phyloP scores from a whole-genome alignment of 2,113 vertebrate species.

The Paramormyrops kingsleyae region DNA sequence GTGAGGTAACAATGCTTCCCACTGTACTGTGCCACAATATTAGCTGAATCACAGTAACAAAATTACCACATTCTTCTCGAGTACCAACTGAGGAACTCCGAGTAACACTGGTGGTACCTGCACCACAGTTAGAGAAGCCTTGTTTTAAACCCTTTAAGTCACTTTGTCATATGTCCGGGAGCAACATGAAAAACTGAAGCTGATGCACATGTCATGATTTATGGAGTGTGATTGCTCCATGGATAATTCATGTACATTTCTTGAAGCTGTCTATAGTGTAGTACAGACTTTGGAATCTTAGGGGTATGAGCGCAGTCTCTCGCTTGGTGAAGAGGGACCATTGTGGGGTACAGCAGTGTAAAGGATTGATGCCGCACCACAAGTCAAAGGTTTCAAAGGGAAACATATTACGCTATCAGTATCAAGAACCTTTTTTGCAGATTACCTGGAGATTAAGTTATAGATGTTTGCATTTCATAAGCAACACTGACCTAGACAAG shows the following conservation, averaged over 20 bases:
- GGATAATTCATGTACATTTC: background rate
- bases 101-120: background rate
- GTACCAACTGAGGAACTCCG: background rate
- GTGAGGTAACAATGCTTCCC: background rate
- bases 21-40: background rate
- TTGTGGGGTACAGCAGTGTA: background rate
- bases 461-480: background rate
- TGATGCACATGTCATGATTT: background rate
- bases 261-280: background rate
- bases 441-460: background rate
- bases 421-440: background rate
- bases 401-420: background rate
- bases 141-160: background rate
- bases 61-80: background rate
- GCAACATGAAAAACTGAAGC: background rate
- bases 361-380: background rate
- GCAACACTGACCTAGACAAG: slow-evolving; percentile 56
- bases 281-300: background rate
- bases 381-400: background rate
- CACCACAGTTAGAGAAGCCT: background rate
- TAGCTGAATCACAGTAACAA: background rate
- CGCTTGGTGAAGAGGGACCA: background rate
- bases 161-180: background rate
- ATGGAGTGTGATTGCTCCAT: background rate
- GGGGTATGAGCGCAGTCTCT: background rate